Percentiles rank a stretch among this genome's conserved stretches.
phyloP scores from a whole-genome alignment of 2,888 invertebrate species.

The Lasius platythorax region DNA sequence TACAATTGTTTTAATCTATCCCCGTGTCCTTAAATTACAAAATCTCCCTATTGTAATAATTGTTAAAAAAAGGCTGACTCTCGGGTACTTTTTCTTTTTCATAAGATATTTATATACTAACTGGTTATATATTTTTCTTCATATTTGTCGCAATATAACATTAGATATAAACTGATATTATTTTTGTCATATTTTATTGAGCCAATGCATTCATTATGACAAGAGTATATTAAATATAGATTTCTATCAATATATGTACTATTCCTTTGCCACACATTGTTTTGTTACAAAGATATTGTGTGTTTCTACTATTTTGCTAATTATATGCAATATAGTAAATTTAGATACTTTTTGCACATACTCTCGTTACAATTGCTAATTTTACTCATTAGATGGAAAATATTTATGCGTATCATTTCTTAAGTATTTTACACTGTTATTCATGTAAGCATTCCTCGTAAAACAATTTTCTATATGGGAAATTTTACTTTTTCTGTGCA shows the following conservation, averaged over 20 bases:
- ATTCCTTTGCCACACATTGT: slow-evolving; percentile 5
- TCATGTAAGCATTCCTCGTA: slow-evolving; percentile 3
- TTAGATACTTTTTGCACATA: slow-evolving; percentile 17
- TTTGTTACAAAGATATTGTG: slow-evolving; percentile 32
- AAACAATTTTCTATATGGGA: slow-evolving; percentile 23
- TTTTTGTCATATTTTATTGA: slow-evolving; percentile 26
- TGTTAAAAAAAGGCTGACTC: slow-evolving; percentile 5
- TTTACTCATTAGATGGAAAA: slow-evolving; percentile 25
- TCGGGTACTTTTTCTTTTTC: slow-evolving; percentile 3
- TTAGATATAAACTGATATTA: slow-evolving; percentile 14
- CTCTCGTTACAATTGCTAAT: not conserved
- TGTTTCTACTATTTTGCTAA: slow-evolving; percentile 21
- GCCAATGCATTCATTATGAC: slow-evolving; percentile 11
- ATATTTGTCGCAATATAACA: slow-evolving; percentile 13
- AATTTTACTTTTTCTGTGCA: not conserved
- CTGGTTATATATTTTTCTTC: slow-evolving; percentile 51
- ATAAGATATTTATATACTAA: slow-evolving; percentile 49
- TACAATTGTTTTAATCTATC: slow-evolving; percentile 67
- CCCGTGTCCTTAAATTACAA: slow-evolving; percentile 50
- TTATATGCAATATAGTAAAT: slow-evolving; percentile 36
- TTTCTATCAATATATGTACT: slow-evolving; percentile 37
- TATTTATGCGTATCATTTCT: slow-evolving; percentile 3
- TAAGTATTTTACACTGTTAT: slow-evolving; percentile 37
- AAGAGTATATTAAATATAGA: slow-evolving; percentile 6
- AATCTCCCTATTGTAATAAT: slow-evolving; percentile 22